Conservation (phyloP, 2,113 vertebrate genomes). For the Oreochromis aureus region DNA sequence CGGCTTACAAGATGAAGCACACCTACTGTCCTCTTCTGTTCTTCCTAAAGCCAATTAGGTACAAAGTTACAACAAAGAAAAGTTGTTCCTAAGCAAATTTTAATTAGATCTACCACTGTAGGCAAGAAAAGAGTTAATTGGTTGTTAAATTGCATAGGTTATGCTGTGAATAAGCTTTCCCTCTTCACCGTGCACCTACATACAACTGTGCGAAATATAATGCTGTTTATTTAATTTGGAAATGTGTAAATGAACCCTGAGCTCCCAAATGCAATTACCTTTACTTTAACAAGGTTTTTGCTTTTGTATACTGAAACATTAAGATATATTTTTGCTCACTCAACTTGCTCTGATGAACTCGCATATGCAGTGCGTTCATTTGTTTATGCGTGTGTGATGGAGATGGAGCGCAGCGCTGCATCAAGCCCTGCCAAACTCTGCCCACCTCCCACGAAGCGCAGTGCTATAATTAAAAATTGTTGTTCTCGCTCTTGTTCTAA, state of each 20-base stretch:
- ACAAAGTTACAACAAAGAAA: neutral
- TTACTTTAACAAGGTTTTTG: slow-evolving; percentile 5
- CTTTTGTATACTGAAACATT: neutral
- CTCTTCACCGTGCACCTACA: neutral
- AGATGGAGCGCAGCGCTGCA: neutral
- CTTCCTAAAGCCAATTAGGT: neutral
- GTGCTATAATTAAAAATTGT: slow-evolving; percentile 4
- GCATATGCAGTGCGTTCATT: neutral
- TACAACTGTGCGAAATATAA: neutral
- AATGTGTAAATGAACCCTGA: slow-evolving; percentile 23
- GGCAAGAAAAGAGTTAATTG: slow-evolving; percentile 10
- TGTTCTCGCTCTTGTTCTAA: neutral
- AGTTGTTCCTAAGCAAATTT: neutral
- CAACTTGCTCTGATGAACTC: neutral
- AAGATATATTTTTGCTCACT: neutral
- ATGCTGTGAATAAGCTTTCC: slow-evolving; percentile 1
- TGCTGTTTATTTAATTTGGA: slow-evolving; percentile 21
- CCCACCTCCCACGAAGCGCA: neutral
- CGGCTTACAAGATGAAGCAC: neutral
- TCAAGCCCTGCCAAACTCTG: neutral
- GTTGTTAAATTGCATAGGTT: neutral
- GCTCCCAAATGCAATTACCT: slow-evolving; percentile 5
- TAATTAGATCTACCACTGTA: slow-evolving; percentile 1
- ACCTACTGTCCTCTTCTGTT: neutral
- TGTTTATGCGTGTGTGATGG: neutral